A percentile compares a stretch with the other conserved stretches of the same genome.
phyloP scores from a whole-genome alignment of 2,888 invertebrate species.

The Oconnorella tubifera region DNA sequence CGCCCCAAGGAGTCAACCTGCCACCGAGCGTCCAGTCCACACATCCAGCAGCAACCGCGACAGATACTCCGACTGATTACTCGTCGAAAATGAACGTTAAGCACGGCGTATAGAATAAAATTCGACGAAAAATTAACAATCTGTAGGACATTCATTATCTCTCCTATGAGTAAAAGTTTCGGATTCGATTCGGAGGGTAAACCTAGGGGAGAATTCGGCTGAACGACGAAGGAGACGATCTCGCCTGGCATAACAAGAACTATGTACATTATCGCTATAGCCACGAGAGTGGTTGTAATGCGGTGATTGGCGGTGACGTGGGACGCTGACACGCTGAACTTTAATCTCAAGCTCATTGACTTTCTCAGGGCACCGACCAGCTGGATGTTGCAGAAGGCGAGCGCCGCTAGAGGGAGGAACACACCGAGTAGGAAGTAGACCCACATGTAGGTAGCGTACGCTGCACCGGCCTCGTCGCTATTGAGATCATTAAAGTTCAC shows the following conservation, averaged over 20 bases:
- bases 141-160: constrained; percentile 32
- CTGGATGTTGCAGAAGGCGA: constrained; percentile 49
- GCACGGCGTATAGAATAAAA: constrained; percentile 32
- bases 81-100: constrained; percentile 33
- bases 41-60: constrained; percentile 7
- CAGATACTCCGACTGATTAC: constrained; percentile 26
- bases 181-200: background rate
- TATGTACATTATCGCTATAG: constrained; percentile 51
- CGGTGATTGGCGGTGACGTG: constrained; percentile 40
- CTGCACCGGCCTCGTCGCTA: background rate
- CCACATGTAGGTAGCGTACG: constrained; percentile 23
- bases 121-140: constrained; percentile 33
- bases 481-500: constrained; percentile 1
- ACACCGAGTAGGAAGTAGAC: constrained; percentile 28
- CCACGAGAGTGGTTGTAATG: constrained; percentile 48
- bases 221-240: constrained; percentile 41
- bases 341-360: constrained; percentile 42
- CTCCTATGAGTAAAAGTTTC: constrained; percentile 17
- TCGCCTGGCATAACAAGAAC: constrained; percentile 52
- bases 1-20: background rate
- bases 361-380: constrained; percentile 47
- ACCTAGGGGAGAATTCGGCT: background rate
- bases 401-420: constrained; percentile 41
- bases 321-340: constrained; percentile 41
- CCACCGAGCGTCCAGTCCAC: background rate